These are phyloP conservation scores for Gari tellinella DNA, from an alignment of 2,888 invertebrate genomes.

Conservation along the genomic window DNA sequence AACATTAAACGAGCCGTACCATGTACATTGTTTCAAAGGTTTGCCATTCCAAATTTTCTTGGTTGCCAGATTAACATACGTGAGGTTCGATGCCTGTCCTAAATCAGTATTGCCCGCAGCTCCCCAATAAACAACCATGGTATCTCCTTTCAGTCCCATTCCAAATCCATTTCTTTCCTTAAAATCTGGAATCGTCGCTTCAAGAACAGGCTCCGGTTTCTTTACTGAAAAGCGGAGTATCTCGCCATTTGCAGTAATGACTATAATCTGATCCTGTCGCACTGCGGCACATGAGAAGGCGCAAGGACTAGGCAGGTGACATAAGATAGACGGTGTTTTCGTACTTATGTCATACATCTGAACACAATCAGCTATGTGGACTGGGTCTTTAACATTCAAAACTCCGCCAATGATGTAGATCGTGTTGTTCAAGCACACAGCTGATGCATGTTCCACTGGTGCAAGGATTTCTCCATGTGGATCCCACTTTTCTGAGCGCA, in stretches of 20 bases:
- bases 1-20: too few relatives aligned
- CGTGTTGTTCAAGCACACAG: constrained; percentile 24
- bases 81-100: too few relatives aligned
- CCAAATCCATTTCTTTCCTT: constrained; percentile 19
- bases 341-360: constrained; percentile 34
- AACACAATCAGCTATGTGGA: constrained; percentile 34
- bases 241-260: constrained; percentile 37
- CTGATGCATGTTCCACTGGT: constrained; percentile 38
- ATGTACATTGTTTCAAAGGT: too few relatives aligned
- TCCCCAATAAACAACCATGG: constrained; percentile 23
- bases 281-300: constrained; percentile 29
- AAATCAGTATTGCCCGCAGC: too few relatives aligned
- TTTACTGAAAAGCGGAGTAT: constrained; percentile 20
- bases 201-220: not conserved
- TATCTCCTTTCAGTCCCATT: constrained; percentile 10
- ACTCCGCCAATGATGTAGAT: constrained; percentile 45
- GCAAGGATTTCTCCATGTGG: constrained; percentile 39
- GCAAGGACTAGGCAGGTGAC: constrained; percentile 30
- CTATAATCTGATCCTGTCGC: constrained; percentile 12
- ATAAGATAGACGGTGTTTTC: constrained; percentile 26
- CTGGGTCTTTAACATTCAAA: constrained; percentile 12
- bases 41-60: too few relatives aligned
- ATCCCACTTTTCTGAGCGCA: constrained; percentile 23
- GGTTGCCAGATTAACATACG: too few relatives aligned
- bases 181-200: constrained; percentile 21